A percentile compares a stretch with the other conserved stretches of the same genome.
Conservation (phyloP, 2,113 vertebrate species). For the Lycaon pictus region DNA sequence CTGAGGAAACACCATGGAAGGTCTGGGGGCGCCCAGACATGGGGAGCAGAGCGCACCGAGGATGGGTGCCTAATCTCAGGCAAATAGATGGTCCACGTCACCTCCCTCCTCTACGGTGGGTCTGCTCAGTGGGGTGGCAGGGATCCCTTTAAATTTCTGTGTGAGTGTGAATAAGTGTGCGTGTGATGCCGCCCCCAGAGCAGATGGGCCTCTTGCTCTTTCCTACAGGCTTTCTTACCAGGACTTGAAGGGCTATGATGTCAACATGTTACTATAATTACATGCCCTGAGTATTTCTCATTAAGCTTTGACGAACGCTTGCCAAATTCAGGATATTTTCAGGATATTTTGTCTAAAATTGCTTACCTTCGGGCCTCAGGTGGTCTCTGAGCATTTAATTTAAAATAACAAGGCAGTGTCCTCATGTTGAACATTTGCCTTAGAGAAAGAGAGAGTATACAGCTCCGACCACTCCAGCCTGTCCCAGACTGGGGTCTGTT, state of each 20-base stretch:
- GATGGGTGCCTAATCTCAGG: neutral
- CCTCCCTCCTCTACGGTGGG: neutral
- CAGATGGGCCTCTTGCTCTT: accelerated
- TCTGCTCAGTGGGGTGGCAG: too few species aligned
- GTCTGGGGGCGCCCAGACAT: accelerated
- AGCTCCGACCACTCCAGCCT: accelerated
- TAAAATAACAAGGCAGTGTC: neutral
- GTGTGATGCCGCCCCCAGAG: accelerated
- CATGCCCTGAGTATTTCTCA: neutral
- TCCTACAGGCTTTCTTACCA: neutral
- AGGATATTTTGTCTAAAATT: neutral
- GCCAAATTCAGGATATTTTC: neutral
- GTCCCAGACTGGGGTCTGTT: accelerated
- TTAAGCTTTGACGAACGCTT: neutral
- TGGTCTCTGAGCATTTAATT: neutral
- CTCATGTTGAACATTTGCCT: accelerated
- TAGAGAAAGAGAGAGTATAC: accelerated
- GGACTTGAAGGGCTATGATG: accelerated
- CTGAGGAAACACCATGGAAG: neutral
- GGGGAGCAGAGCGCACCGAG: neutral
- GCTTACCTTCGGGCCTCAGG: neutral
- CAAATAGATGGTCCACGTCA: neutral
- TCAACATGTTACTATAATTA: accelerated
- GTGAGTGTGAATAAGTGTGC: too few species aligned
- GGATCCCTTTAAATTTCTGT: too few species aligned